These are phyloP conservation scores for Drosophila testacea DNA, from an alignment of 2,888 invertebrate species.

Conservation along the genomic window DNA sequence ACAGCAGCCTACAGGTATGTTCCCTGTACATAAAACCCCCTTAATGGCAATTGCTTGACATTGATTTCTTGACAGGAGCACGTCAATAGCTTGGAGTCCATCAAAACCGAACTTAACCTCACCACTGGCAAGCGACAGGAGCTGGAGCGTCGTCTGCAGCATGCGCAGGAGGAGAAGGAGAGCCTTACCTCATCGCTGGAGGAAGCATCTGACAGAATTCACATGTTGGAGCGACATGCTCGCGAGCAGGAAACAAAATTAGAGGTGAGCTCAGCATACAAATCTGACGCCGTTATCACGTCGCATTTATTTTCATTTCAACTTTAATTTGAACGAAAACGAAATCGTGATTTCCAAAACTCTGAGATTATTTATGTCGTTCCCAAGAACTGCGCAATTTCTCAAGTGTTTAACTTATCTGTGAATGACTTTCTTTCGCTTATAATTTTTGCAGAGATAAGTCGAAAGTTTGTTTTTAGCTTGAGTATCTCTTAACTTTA, in stretches of 20 bases:
- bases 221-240: slow-evolving; percentile 92
- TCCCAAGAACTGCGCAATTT: slow-evolving; percentile 66
- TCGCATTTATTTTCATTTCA: slow-evolving; percentile 32
- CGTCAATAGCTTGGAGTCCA: slow-evolving; percentile 93
- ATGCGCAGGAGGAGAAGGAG: slow-evolving; percentile 92
- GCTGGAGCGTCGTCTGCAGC: slow-evolving; percentile 92
- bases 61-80: slow-evolving; percentile 89
- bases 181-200: slow-evolving; percentile 92
- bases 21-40: neutral
- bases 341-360: slow-evolving; percentile 63
- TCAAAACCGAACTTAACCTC: slow-evolving; percentile 94
- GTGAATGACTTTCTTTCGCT: slow-evolving; percentile 63
- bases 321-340: slow-evolving; percentile 32
- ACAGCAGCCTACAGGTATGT: slow-evolving; percentile 89
- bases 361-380: slow-evolving; percentile 56
- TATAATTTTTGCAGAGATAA: slow-evolving; percentile 29
- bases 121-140: slow-evolving; percentile 93
- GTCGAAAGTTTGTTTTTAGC: slow-evolving; percentile 15
- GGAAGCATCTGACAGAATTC: slow-evolving; percentile 95
- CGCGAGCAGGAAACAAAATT: slow-evolving; percentile 90
- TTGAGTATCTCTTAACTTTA: slow-evolving; percentile 13
- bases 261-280: slow-evolving; percentile 73
- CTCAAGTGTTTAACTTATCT: slow-evolving; percentile 64
- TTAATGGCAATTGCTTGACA: neutral
- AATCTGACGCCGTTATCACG: slow-evolving; percentile 56